Conservation (phyloP, 2,797 vertebrate species). For the Carcharodon carcharias region DNA sequence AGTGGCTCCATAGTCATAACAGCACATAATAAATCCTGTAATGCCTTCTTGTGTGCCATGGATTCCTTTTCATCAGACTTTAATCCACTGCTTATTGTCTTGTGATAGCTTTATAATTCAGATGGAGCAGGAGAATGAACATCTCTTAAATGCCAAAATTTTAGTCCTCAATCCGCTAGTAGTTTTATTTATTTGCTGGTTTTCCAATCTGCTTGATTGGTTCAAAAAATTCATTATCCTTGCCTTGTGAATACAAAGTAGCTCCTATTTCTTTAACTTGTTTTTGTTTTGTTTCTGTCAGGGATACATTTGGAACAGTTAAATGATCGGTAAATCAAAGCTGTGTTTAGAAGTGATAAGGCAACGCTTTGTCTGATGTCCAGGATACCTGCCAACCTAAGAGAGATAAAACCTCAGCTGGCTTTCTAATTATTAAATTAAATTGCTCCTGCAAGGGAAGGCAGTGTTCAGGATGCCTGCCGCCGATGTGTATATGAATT, state of each 20-base stretch:
- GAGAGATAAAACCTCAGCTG: constrained; percentile 32
- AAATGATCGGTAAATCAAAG: constrained; percentile 29
- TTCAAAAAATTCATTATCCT: not conserved
- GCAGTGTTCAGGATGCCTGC: constrained; percentile 11
- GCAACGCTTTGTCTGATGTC: constrained; percentile 37
- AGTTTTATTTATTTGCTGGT: constrained; percentile 18
- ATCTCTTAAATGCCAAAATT: constrained; percentile 1
- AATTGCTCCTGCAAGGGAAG: constrained; percentile 24
- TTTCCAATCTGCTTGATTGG: constrained; percentile 25
- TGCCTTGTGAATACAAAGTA: not conserved
- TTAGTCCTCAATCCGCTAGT: not conserved
- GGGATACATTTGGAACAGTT: constrained; percentile 27
- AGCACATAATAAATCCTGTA: not conserved
- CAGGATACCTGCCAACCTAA: constrained; percentile 22
- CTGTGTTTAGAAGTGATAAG: constrained; percentile 39
- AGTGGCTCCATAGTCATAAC: not conserved
- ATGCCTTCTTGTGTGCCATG: not conserved
- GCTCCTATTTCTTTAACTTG: constrained; percentile 28
- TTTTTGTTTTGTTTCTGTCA: constrained; percentile 40
- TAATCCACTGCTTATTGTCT: constrained; percentile 22
- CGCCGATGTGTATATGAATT: constrained; percentile 11
- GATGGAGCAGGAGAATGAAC: not conserved
- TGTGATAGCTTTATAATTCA: constrained; percentile 23
- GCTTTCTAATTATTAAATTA: constrained; percentile 40
- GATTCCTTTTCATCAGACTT: not conserved